Conservation (phyloP, 2,113 vertebrate species). For the Promerops cafer region DNA sequence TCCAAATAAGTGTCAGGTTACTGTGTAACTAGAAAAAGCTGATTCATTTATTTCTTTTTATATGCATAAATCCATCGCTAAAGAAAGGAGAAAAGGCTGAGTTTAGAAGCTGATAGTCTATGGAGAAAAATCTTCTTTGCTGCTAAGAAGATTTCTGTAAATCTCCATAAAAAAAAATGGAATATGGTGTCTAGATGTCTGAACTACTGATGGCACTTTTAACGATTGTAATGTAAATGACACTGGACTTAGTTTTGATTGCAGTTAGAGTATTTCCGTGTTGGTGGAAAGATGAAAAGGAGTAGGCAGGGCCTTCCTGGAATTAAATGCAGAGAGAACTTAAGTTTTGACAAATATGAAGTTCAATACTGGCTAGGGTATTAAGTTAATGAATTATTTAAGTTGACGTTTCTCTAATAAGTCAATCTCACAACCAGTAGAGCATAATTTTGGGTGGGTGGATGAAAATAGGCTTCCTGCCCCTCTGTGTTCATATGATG, state of each 20-base stretch:
- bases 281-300: conserved; percentile 41
- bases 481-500: not conserved
- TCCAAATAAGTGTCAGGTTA: not conserved
- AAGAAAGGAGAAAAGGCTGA: conserved; percentile 13
- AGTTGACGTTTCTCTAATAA: not conserved
- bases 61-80: not conserved
- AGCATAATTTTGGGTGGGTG: not conserved
- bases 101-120: conserved; percentile 33
- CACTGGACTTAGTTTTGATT: not conserved
- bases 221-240: conserved; percentile 16
- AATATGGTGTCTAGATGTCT: conserved; percentile 27
- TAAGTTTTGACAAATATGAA: conserved; percentile 36
- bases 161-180: conserved; percentile 34
- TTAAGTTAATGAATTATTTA: conserved; percentile 28
- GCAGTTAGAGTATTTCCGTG: conserved; percentile 14
- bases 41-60: conserved; percentile 61
- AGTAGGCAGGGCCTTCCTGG: not conserved
- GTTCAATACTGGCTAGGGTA: not conserved
- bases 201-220: not conserved
- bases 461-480: not conserved
- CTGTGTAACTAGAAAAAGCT: conserved; percentile 41
- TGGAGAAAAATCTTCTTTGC: conserved; percentile 53
- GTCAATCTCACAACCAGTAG: not conserved
- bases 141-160: conserved; percentile 63
- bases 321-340: not conserved